A percentile compares a stretch with the other conserved stretches of the same genome.
These are phyloP conservation scores for Pterois miles DNA, from an alignment of 2,797 vertebrate genomes.

Conservation along the genomic window DNA sequence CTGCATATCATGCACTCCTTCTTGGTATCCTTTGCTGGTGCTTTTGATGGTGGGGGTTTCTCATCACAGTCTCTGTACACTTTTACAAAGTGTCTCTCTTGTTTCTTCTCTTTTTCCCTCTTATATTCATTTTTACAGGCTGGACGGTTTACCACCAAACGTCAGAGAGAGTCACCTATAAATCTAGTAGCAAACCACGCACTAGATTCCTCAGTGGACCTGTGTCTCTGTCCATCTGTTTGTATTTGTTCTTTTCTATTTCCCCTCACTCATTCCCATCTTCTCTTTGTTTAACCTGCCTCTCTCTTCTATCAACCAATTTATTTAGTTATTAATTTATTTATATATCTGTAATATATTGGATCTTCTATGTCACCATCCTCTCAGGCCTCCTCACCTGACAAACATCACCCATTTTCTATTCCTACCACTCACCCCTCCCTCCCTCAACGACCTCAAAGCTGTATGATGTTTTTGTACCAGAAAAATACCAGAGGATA, in stretches of 20 bases:
- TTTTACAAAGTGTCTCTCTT: constrained; percentile 89
- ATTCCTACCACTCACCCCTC: constrained; percentile 30
- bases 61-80: constrained; percentile 82
- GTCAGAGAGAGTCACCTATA: constrained; percentile 99
- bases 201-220: constrained; percentile 99
- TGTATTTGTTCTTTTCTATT: constrained; percentile 99
- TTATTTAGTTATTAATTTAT: constrained; percentile 34
- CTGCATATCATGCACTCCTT: constrained; percentile 34
- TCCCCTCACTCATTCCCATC: constrained; percentile 78
- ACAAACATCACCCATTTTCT: constrained; percentile 55
- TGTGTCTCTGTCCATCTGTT: constrained; percentile 99
- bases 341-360: constrained; percentile 57
- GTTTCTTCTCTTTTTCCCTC: constrained; percentile 89
- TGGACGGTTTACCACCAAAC: constrained; percentile 99
- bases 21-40: constrained; percentile 66
- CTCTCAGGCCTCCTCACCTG: constrained; percentile 41
- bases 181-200: constrained; percentile 99
- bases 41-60: constrained; percentile 76
- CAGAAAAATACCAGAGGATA: constrained; percentile 37
- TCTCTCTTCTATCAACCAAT: constrained; percentile 79
- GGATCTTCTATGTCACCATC: constrained; percentile 40
- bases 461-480: constrained; percentile 11
- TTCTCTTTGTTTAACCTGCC: constrained; percentile 86
- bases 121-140: constrained; percentile 89
- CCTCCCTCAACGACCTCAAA: constrained; percentile 33